phyloP scores from a whole-genome alignment of 2,797 vertebrate genomes.

The Remorina albescens region DNA sequence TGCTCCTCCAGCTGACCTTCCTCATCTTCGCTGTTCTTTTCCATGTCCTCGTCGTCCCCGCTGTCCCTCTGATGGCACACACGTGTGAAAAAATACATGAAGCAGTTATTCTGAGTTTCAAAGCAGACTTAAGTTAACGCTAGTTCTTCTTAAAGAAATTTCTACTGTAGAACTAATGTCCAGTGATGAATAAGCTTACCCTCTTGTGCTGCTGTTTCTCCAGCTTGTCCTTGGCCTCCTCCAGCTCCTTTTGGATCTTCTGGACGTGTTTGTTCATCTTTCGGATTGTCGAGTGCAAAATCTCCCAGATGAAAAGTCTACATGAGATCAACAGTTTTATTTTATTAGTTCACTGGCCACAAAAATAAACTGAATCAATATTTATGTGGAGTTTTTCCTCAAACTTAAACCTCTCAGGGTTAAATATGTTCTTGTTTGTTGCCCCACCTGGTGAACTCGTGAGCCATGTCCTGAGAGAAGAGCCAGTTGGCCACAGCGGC shows the following conservation, averaged over 20 bases:
- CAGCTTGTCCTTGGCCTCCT: constrained; percentile 95
- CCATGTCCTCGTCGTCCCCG: constrained; percentile 91
- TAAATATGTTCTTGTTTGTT: background rate
- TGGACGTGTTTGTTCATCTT: constrained; percentile 99
- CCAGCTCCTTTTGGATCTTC: constrained; percentile 97
- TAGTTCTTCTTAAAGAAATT: too few relatives aligned
- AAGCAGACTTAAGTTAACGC: background rate
- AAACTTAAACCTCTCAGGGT: too few relatives aligned
- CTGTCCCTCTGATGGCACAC: constrained; percentile 82
- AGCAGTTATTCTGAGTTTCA: background rate
- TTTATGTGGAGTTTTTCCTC: background rate
- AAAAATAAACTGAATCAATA: too few relatives aligned
- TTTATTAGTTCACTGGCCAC: too few relatives aligned
- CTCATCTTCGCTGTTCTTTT: constrained; percentile 94
- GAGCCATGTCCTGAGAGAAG: constrained; percentile 96
- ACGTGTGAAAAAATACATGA: background rate
- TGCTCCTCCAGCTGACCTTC: constrained; percentile 96
- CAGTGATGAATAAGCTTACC: constrained; percentile 61
- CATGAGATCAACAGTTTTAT: background rate
- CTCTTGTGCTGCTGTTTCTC: constrained; percentile 94
- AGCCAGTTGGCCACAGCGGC: constrained; percentile 99
- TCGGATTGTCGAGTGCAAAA: constrained; percentile 96
- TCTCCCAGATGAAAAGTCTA: constrained; percentile 98
- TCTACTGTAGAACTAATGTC: too few relatives aligned
- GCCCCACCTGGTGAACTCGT: constrained; percentile 95